These are phyloP conservation scores for Herpailurus yagouaroundi DNA, from an alignment of 2,113 vertebrate species.

Conservation along the genomic window DNA sequence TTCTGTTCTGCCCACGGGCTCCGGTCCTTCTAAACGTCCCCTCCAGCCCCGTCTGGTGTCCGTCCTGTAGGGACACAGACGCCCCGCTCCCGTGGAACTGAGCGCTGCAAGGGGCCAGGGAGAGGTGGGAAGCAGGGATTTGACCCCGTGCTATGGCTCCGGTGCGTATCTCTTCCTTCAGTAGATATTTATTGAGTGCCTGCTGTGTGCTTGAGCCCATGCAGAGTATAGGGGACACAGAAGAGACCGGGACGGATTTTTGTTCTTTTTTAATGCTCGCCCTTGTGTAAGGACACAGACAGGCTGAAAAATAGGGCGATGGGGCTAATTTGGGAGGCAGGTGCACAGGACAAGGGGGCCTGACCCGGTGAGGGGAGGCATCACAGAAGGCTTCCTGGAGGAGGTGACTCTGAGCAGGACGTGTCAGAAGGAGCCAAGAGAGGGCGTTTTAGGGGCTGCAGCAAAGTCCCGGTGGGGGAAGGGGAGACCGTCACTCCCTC, in stretches of 20 bases:
- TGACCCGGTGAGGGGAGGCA: neutral
- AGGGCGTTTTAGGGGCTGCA: neutral
- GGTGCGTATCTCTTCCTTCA: neutral
- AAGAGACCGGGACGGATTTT: neutral
- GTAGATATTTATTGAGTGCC: neutral
- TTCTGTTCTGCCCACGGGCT: fast-evolving
- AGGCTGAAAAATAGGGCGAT: neutral
- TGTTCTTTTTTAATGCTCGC: neutral
- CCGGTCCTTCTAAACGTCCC: fast-evolving
- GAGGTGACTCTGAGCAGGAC: neutral
- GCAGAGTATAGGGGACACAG: neutral
- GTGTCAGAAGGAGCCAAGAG: neutral
- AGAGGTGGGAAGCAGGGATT: neutral
- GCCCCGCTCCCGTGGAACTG: fast-evolving
- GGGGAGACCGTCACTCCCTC: fast-evolving
- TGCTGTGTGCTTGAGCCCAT: neutral
- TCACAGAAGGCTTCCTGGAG: neutral
- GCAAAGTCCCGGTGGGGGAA: neutral
- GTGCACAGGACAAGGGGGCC: fast-evolving
- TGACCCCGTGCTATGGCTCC: neutral
- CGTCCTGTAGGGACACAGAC: neutral
- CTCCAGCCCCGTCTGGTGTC: neutral
- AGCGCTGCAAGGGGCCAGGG: neutral
- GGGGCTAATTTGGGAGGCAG: neutral
- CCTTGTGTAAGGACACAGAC: neutral